Base-by-base conservation (phyloP, 2,888 invertebrate genomes). In the Cyclophora albipunctata region DNA sequence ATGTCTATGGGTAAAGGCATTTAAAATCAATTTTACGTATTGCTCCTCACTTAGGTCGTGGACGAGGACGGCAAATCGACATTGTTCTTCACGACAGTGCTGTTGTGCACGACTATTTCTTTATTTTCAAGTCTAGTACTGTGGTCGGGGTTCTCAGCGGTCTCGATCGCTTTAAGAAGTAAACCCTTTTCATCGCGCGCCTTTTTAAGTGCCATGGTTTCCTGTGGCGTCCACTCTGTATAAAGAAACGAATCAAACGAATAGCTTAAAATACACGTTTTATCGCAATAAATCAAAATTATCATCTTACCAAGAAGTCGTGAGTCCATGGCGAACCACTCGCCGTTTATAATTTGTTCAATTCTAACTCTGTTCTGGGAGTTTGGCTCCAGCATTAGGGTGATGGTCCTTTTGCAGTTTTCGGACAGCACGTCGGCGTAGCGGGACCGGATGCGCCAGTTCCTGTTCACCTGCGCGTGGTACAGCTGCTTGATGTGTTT, bases 361-460 rank as follows among this genome's bases (percentile, higher is more conserved):
- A 93, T 78, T 60, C 85, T 90, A 62, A 90, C 90, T 54, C 95
- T 87, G 50, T 85, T 90, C 35, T 79, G 73, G 4, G 81, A 76
- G 60, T 93, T 91, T 0, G 95, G 94, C 64, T 95, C 94, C 54
- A 96, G 74, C 73, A 95, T 90, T 52, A 81, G 73, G 0, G 80
- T 71, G 0, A 94, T 86, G 7, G 94, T 70, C 45, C 86, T 86
- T 73, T 93, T 94, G 42, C 92, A 92, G 54, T 90, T 84, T 0
- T 91, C 90, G 40, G 92, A 92, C 37, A 93, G 62, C 2, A 65
- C 57, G 46, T 91, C 90, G 0, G 83, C 74, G 37, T 92, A 91
- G 65, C 92, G 92, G 0, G 91, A 86, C n/a, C 93, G 88, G 69
- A 94, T 93, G 64, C 91, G 91, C 93, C 93, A 94, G 53, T 89